A percentile compares a stretch with the other conserved stretches of the same genome.
Conservation (phyloP, 2,113 vertebrate genomes). For the Larimichthys crocea region DNA sequence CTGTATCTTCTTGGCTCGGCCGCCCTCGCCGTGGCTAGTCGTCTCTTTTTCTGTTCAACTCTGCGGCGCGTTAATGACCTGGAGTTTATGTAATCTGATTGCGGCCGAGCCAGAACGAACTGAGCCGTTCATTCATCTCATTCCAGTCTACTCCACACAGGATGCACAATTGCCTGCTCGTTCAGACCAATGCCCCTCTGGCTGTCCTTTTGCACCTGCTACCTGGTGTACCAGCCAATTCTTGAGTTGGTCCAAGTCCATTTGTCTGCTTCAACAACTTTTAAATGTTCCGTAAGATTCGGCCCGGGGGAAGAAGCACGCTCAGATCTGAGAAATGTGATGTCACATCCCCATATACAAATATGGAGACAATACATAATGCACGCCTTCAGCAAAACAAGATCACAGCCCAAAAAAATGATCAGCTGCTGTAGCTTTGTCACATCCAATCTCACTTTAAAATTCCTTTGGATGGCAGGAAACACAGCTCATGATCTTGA, state of each 20-base stretch:
- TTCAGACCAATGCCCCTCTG: constrained; percentile 50
- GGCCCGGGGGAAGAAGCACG: background rate
- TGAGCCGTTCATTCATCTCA: constrained; percentile 35
- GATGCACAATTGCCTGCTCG: constrained; percentile 45
- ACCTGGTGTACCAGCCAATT: constrained; percentile 53
- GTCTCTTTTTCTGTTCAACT: constrained; percentile 9
- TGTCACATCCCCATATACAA: background rate
- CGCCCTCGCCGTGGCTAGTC: background rate
- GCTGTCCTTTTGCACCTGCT: constrained; percentile 64
- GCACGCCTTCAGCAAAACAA: background rate
- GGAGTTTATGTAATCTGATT: constrained; percentile 59
- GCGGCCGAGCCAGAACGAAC: constrained; percentile 36
- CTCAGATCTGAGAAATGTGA: constrained; percentile 16
- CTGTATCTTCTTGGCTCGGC: constrained; percentile 19
- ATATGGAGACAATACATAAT: background rate
- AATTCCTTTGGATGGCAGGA: background rate
- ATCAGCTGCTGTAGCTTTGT: background rate
- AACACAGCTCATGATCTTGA: background rate
- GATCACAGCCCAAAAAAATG: background rate
- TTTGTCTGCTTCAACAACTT: constrained; percentile 59
- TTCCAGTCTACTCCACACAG: constrained; percentile 58
- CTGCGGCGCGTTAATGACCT: constrained; percentile 26
- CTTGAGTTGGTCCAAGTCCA: constrained; percentile 34
- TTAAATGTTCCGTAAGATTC: constrained; percentile 43
- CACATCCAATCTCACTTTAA: background rate